Percentiles rank a stretch among this genome's conserved stretches.
Conservation (phyloP, 2,888 invertebrate species). For the Eueremaeus valkanovi region DNA sequence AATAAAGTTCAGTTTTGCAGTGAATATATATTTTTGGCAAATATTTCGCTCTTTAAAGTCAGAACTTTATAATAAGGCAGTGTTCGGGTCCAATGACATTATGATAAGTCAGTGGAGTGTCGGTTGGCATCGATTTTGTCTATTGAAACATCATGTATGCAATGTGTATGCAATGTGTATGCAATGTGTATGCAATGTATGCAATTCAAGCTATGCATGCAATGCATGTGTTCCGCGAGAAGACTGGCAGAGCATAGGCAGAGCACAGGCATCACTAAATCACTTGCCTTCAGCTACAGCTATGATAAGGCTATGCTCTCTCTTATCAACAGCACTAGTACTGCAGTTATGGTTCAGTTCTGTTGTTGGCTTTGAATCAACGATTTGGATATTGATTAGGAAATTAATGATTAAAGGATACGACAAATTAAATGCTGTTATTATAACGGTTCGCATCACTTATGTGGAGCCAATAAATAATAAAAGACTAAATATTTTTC, state of each 20-base stretch:
- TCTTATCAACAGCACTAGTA: background rate
- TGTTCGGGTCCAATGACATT: constrained; percentile 2
- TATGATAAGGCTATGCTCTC: constrained; percentile 5
- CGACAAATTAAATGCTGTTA: constrained; percentile 24
- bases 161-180: background rate
- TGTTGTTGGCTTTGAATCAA: constrained; percentile 9
- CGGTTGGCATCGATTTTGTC: constrained; percentile 27
- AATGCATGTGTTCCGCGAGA: constrained; percentile 7
- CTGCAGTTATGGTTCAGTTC: background rate
- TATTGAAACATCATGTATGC: constrained; percentile 28
- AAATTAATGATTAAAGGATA: constrained; percentile 24
- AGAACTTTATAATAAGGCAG: background rate
- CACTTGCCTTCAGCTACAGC: constrained; percentile 32
- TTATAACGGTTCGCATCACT: background rate
- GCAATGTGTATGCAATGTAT: background rate
- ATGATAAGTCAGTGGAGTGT: background rate
- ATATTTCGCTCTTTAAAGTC: background rate
- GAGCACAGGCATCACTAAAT: constrained; percentile 26
- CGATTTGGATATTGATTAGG: constrained; percentile 16
- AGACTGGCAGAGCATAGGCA: background rate
- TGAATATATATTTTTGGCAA: background rate
- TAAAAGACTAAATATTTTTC: background rate
- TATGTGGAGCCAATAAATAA: background rate
- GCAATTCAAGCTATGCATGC: background rate
- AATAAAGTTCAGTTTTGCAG: background rate